A percentile compares a stretch with the other conserved stretches of the same genome.
phyloP scores from a whole-genome alignment of 2,888 invertebrate species.

The Gnatocerus cornutus region DNA sequence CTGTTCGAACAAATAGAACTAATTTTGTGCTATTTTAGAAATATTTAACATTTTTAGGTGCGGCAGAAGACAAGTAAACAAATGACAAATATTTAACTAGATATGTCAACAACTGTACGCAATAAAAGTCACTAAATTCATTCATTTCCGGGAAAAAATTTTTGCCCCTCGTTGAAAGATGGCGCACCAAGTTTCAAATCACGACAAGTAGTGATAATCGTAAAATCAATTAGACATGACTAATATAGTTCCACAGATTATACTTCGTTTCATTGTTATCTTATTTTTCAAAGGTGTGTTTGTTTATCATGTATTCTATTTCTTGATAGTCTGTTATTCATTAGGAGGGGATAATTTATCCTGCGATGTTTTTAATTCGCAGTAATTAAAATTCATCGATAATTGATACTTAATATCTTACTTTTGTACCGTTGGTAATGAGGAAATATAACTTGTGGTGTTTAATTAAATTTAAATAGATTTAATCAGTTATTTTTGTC shows the following conservation, averaged over 20 bases:
- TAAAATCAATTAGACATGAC: too few species aligned
- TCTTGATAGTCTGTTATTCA: too few species aligned
- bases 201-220: too few species aligned
- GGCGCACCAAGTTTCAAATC: conserved; percentile 2
- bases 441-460: not conserved
- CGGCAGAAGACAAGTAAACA: conserved; percentile 55
- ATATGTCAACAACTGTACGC: conserved; percentile 30
- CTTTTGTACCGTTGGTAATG: not conserved
- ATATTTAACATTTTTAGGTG: conserved; percentile 50
- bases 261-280: too few species aligned
- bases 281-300: too few species aligned
- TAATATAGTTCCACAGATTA: too few species aligned
- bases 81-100: conserved; percentile 46
- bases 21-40: conserved; percentile 29
- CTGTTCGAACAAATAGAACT: conserved; percentile 14
- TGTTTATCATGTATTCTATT: too few species aligned
- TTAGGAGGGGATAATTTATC: too few species aligned
- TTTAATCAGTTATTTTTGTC: conserved; percentile 1
- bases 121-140: conserved; percentile 33
- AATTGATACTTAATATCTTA: conserved; percentile 4
- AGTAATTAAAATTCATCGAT: conserved; percentile 2
- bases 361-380: conserved; percentile 9
- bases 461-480: conserved; percentile 11
- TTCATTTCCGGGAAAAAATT: conserved; percentile 13
- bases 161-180: not conserved